Conservation (phyloP, 1,140 invertebrate genomes). For the Cyrtorhinus lividipennis region DNA sequence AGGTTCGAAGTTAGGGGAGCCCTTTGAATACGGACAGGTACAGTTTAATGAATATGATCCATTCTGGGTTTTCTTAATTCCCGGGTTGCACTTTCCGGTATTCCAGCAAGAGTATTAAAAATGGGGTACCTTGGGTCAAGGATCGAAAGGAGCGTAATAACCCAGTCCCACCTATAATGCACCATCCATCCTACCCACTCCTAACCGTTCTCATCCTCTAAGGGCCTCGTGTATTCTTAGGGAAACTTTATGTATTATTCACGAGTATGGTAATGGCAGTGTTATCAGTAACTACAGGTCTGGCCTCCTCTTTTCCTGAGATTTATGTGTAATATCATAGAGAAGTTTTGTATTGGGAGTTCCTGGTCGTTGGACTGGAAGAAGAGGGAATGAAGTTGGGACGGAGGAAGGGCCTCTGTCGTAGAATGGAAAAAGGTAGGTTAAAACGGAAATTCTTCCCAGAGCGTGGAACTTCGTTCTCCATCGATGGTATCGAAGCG, state of each 20-base stretch:
- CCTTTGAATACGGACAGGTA: no score
- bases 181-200: background rate
- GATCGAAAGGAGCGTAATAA: background rate
- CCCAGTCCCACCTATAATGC: background rate
- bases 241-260: constrained; percentile 14
- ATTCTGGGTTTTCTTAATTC: no score
- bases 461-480: no score
- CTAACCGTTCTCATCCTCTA: background rate
- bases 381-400: background rate
- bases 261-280: constrained; percentile 14
- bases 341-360: constrained; percentile 15
- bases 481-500: no score
- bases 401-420: no score
- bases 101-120: no score
- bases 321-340: constrained; percentile 17
- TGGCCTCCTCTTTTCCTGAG: constrained; percentile 12
- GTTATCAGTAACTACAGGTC: constrained; percentile 16
- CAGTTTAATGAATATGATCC: no score
- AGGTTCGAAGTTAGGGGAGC: no score
- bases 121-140: no score
- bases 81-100: no score
- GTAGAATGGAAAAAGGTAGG: no score
- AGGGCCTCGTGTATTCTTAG: constrained; percentile 7
- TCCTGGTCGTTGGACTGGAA: background rate
- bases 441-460: no score